Base-by-base conservation (phyloP, 1,140 invertebrate genomes). In the Oryctes rhinoceros region DNA sequence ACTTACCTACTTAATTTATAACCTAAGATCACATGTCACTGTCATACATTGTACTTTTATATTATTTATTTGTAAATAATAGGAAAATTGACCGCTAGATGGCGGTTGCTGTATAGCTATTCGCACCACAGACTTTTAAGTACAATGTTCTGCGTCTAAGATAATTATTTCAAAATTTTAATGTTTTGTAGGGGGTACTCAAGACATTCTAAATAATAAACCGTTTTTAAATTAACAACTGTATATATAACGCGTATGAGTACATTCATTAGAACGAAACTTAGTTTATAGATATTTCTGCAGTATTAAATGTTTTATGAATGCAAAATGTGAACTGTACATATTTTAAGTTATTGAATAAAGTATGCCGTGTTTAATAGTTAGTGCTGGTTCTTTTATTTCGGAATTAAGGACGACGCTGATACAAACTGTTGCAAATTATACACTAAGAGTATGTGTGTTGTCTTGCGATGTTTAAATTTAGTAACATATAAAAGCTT, bases 221-320 rank as follows among this genome's bases (percentile, higher is more conserved):
- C 9, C 39, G 5, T 44, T 44, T 44, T 44, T 44, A 7, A 44
- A 44, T 44, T 5, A 10, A 44, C 39, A 3, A 10, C 39, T 44
- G 39, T 44, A 44, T 44, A 10, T 44, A 44, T 1, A 7, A 44
- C 5, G 39, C 0, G 39, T 10, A 44, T 44, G 9, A 30, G 24
- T 10, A 44, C 39, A 44, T 7, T n/a, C 39, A 44, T 7, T 44
- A 44, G 9, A 44, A 5, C 1, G 39, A 44, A 44, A 44, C 9
- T 44, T 44, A 44, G 39, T 44, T 44, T 7, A 44, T 44, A 44
- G 39, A 44, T 44, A 44, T 44, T 44, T 44, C 39, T 44, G 9
- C 53, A 59, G 53, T 59, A 59, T 59, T 59, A 59, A 6, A 59
- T 59, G 53, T 59, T 59, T 59, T 59, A 59, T 59, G 5, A 59